Percentiles rank a stretch among this genome's conserved stretches.
Evolutionary conservation across 2,888 invertebrate species (phyloP).

Genomic region (Cryptosula pallasiana): DNA sequence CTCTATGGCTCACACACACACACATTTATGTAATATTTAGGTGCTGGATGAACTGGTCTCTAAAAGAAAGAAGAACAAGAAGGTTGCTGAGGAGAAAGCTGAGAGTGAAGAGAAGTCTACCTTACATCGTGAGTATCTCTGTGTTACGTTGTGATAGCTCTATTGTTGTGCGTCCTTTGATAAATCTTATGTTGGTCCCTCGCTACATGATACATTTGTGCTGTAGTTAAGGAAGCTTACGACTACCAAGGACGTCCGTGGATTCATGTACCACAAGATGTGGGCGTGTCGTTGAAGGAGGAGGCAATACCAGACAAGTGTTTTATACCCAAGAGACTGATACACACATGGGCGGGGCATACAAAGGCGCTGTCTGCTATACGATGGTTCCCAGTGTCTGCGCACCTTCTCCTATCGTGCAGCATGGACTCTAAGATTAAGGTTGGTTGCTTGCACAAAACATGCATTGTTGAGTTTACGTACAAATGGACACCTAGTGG

Average conservation of each 20-base stretch:
- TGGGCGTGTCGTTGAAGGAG: constrained; percentile 80
- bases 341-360: constrained; percentile 95
- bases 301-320: constrained; percentile 88
- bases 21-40: too few species aligned
- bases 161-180: too few species aligned
- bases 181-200: too few species aligned
- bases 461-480: too few species aligned
- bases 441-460: too few species aligned
- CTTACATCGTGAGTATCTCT: constrained; percentile 70
- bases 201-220: too few species aligned
- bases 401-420: constrained; percentile 87
- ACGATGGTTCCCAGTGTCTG: constrained; percentile 88
- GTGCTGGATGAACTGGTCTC: constrained; percentile 89
- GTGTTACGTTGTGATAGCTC: too few species aligned
- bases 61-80: constrained; percentile 75
- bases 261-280: constrained; percentile 84
- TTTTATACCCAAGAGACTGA: constrained; percentile 89
- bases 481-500: too few species aligned
- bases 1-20: too few species aligned
- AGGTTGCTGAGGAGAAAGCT: constrained; percentile 77
- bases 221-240: constrained; percentile 72
- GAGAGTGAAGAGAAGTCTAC: constrained; percentile 85
- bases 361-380: constrained; percentile 91
- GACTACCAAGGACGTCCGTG: constrained; percentile 97
- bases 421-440: constrained; percentile 97